Percentiles rank a stretch among this genome's conserved stretches.
phyloP scores from a whole-genome alignment of 2,113 vertebrate genomes.

The Entelurus aequoreus region DNA sequence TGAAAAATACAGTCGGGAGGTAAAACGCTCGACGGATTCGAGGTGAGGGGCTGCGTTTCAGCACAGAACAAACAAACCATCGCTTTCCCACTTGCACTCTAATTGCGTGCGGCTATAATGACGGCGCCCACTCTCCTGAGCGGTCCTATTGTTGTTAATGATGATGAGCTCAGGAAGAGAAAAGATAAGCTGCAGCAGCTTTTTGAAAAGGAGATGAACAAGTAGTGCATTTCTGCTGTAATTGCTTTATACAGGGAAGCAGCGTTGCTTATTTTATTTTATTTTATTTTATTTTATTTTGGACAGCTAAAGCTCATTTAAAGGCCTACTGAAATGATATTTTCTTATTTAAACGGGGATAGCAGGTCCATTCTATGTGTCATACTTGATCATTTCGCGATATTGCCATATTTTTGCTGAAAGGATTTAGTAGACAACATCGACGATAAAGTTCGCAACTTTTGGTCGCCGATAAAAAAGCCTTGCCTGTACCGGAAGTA shows the following conservation, averaged over 20 bases:
- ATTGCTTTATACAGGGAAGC: slow-evolving; percentile 46
- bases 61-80: slow-evolving; percentile 78
- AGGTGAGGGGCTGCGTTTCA: slow-evolving; percentile 67
- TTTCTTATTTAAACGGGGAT: too few species aligned
- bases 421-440: too few species aligned
- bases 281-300: slow-evolving; percentile 9
- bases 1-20: slow-evolving; percentile 38
- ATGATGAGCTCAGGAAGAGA: slow-evolving; percentile 63
- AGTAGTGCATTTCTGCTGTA: too few species aligned
- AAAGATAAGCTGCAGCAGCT: slow-evolving; percentile 53
- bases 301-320: too few species aligned
- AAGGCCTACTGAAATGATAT: too few species aligned
- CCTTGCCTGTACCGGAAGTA: too few species aligned
- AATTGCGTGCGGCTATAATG: slow-evolving; percentile 74
- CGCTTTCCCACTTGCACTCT: slow-evolving; percentile 70
- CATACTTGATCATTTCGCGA: too few species aligned
- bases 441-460: too few species aligned
- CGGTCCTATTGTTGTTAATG: slow-evolving; percentile 69
- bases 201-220: slow-evolving; percentile 60
- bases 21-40: slow-evolving; percentile 43
- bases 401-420: too few species aligned
- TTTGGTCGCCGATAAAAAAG: too few species aligned
- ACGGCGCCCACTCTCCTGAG: slow-evolving; percentile 65
- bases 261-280: slow-evolving; percentile 11
- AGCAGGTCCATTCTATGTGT: too few species aligned